These are phyloP conservation scores for Columba livia DNA, from an alignment of 2,113 vertebrate genomes.

Conservation along the genomic window DNA sequence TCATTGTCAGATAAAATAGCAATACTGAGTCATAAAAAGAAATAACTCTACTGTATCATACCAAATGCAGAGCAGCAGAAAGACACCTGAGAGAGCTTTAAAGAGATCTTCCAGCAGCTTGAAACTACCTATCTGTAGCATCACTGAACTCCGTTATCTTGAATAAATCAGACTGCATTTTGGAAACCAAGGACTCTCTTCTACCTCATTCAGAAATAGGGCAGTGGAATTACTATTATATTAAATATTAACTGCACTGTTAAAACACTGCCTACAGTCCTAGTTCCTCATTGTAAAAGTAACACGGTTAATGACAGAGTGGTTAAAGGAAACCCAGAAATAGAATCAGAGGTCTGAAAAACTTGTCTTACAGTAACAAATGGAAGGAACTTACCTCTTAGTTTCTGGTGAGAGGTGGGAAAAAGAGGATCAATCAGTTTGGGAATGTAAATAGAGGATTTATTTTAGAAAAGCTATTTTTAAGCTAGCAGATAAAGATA, in stretches of 20 bases:
- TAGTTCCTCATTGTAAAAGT: background rate
- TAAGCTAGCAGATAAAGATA: background rate
- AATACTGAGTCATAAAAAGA: conserved; percentile 17
- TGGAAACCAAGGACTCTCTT: background rate
- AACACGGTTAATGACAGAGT: background rate
- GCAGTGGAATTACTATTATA: background rate
- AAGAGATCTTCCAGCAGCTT: conserved; percentile 37
- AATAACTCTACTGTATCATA: conserved; percentile 27
- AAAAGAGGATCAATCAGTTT: background rate
- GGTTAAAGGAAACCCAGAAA: background rate
- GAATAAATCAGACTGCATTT: conserved; percentile 21
- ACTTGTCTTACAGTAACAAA: background rate
- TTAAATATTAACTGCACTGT: conserved; percentile 14
- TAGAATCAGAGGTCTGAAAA: background rate
- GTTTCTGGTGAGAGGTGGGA: background rate
- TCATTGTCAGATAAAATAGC: conserved; percentile 24
- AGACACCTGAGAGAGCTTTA: conserved; percentile 39
- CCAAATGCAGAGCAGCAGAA: conserved; percentile 24
- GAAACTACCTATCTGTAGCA: conserved; percentile 28
- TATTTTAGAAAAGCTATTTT: background rate
- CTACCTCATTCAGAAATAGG: background rate
- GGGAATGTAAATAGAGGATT: background rate
- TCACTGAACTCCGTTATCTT: background rate
- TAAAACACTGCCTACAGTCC: background rate
- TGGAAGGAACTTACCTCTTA: background rate